A percentile compares a stretch with the other conserved stretches of the same genome.
Evolutionary conservation across 2,888 invertebrate species (phyloP).

Genomic region (Darwinula stevensoni): DNA sequence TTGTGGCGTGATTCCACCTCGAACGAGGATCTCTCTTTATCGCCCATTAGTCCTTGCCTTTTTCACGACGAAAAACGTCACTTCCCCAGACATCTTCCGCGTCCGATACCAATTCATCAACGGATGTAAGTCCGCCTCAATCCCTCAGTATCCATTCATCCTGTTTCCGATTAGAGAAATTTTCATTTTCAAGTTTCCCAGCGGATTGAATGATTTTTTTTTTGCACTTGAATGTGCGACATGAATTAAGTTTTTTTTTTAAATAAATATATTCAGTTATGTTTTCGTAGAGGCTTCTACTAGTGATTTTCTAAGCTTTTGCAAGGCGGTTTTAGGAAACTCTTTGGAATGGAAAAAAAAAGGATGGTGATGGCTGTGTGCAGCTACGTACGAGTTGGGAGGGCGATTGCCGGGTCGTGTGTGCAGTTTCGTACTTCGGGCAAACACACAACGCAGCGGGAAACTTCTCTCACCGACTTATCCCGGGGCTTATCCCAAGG

Average conservation of each 20-base stretch:
- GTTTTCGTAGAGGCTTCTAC: too few species aligned
- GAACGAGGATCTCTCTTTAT: constrained; percentile 64
- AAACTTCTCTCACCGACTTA: constrained; percentile 86
- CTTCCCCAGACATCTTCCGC: constrained; percentile 47
- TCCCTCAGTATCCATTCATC: neutral
- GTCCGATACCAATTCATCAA: constrained; percentile 76
- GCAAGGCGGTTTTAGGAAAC: too few species aligned
- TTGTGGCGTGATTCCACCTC: constrained; percentile 73
- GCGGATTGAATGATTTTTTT: too few species aligned
- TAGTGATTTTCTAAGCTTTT: too few species aligned
- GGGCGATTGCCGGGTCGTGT: too few species aligned
- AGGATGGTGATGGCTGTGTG: too few species aligned
- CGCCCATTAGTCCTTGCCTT: constrained; percentile 77
- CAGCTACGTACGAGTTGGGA: too few species aligned
- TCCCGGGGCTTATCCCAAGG: constrained; percentile 95
- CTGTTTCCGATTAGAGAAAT: constrained; percentile 6
- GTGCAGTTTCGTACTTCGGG: constrained; percentile 32
- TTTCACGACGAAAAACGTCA: constrained; percentile 64
- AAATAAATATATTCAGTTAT: too few species aligned
- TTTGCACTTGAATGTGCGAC: too few species aligned
- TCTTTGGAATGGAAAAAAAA: too few species aligned
- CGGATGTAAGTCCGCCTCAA: constrained; percentile 69
- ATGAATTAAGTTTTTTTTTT: too few species aligned
- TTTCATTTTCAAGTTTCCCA: too few species aligned
- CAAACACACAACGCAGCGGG: constrained; percentile 38